Evolutionary conservation across 2,888 invertebrate genomes (phyloP).

Genomic region (Teleogryllus oceanicus): DNA sequence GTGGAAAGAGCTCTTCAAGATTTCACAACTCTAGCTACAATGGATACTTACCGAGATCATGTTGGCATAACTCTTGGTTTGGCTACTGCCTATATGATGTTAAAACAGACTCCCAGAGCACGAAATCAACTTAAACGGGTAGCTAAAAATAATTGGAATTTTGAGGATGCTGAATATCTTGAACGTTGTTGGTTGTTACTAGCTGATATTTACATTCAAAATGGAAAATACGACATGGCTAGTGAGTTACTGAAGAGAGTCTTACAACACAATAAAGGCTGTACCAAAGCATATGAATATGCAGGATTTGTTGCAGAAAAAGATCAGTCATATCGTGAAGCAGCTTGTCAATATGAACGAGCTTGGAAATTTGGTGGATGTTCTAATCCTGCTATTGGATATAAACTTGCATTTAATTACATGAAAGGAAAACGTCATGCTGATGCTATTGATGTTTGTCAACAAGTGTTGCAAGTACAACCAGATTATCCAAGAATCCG

Average conservation of each 20-base stretch:
- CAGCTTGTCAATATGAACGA: constrained; percentile 74
- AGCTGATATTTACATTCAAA: constrained; percentile 82
- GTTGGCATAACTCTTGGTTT: constrained; percentile 83
- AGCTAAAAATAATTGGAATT: constrained; percentile 81
- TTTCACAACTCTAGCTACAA: constrained; percentile 66
- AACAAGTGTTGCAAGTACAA: constrained; percentile 73
- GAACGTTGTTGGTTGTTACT: constrained; percentile 93
- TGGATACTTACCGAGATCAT: constrained; percentile 67
- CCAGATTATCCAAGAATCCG: constrained; percentile 88
- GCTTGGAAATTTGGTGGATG: constrained; percentile 85
- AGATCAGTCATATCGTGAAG: constrained; percentile 83
- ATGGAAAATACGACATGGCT: constrained; percentile 81
- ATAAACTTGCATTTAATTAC: constrained; percentile 86
- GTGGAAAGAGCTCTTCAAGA: constrained; percentile 82
- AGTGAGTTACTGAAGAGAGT: constrained; percentile 74
- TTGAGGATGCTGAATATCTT: constrained; percentile 92
- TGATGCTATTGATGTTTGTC: constrained; percentile 87
- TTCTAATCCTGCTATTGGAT: constrained; percentile 81
- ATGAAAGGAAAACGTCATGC: constrained; percentile 85
- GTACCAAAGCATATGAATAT: constrained; percentile 86
- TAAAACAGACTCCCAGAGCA: constrained; percentile 88
- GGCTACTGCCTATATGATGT: constrained; percentile 76
- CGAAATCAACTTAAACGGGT: constrained; percentile 89
- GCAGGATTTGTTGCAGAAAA: constrained; percentile 84
- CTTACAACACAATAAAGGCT: constrained; percentile 79